Base-by-base conservation (phyloP, 2,888 invertebrate species). In the Volucella inanis region DNA sequence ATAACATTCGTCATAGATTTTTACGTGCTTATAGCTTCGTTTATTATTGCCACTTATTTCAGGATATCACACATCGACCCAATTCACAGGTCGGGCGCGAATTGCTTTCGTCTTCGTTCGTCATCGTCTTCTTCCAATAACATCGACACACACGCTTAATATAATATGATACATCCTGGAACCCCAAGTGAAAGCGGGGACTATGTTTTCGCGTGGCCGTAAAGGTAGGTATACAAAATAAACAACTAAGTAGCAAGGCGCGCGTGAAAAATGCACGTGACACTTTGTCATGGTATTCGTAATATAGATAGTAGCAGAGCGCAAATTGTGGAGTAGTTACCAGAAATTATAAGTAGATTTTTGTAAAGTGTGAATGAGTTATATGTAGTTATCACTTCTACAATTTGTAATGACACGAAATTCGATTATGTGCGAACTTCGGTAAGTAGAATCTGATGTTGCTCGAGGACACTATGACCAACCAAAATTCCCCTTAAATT, bases 11-110 rank as follows among this genome's bases (percentile, higher is more conserved):
- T 61, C 62, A 54, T 57, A 59, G 45, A 47, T 52, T 76, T 76
- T 68, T 54, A 62, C 59, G 22, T 54, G 39, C 15, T 8, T 62
- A 47, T 68, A 49, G 10, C 39, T 62, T 79, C 47, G 55, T 57
- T 70, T 68, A 59, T 64, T 83, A 68, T 74, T 64, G 52, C 31
- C 70, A 70, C 59, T 68, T 84, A 79, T 84, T 75, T 79, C 65
- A 70, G 70, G 79, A 79, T 79, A 75, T 70, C 68, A 83, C 55
- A 59, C 74, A 79, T 74, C 74, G 83, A 75, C 64, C 83, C 74
- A 79, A 79, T 84, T 79, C 68, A 54, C 55, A 64, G 3, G 12
- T 9, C 3, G 38, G 31, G 49, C 49, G 43, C 50, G 15, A 31
- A 57, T 8, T 39, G 39, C 14, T 15, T 59, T 41, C 57, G n/a